Conservation (phyloP, 1,140 invertebrate genomes). For the Lasioglossum albipes region DNA sequence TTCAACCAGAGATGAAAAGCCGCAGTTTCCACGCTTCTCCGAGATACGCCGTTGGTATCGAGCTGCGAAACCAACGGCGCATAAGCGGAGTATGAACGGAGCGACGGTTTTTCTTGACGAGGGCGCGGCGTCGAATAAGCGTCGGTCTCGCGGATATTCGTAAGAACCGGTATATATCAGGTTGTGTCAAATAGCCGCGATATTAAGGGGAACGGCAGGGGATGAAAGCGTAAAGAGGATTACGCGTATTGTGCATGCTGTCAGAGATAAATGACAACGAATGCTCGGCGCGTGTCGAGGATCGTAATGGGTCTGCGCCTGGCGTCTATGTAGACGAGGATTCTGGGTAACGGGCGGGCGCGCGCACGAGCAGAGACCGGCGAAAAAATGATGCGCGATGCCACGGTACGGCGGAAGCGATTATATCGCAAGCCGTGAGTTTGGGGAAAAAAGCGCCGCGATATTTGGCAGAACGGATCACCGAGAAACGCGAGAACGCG, state of each 20-base stretch:
- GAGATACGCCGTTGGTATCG: no score
- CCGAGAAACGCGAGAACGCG: no score
- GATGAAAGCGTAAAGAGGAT: conserved; percentile 63
- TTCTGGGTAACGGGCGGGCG: background rate
- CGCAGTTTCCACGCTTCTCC: no score
- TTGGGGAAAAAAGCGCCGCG: no score
- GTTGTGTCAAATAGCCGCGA: conserved; percentile 58
- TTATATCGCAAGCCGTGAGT: no score
- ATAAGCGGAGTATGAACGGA: no score
- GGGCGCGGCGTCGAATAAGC: conserved; percentile 7
- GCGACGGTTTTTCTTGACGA: background rate
- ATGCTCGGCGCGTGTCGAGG: conserved; percentile 57
- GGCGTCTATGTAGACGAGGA: conserved; percentile 51
- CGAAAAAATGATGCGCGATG: conserved; percentile 5
- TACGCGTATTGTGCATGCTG: conserved; percentile 62
- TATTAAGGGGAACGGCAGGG: conserved; percentile 52
- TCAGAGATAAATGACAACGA: conserved; percentile 67
- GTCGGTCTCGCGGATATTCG: conserved; percentile 20
- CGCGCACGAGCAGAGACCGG: background rate
- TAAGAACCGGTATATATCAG: conserved; percentile 54
- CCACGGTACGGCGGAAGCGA: no score
- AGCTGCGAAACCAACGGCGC: no score
- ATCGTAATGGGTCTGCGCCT: conserved; percentile 55
- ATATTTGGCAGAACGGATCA: no score
- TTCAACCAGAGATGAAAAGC: background rate